phyloP scores from a whole-genome alignment of 2,113 vertebrate genomes.

The Heteronetta atricapilla region DNA sequence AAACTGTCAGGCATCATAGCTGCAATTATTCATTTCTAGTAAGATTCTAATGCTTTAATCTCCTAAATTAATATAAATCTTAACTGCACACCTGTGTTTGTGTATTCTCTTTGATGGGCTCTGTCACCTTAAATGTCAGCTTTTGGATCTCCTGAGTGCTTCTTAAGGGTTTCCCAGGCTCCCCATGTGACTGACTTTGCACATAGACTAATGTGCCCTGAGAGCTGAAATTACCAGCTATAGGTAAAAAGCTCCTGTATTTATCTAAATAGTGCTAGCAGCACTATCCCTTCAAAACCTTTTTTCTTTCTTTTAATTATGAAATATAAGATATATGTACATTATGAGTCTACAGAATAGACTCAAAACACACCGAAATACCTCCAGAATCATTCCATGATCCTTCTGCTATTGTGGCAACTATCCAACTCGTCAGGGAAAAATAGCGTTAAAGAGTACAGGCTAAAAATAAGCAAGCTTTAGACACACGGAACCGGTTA shows the following conservation, averaged over 20 bases:
- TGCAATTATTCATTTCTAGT: slow-evolving; percentile 48
- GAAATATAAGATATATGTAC: background rate
- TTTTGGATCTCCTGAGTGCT: slow-evolving; percentile 17
- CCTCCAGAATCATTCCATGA: background rate
- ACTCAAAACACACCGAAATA: background rate
- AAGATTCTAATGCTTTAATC: slow-evolving; percentile 67
- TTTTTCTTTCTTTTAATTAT: background rate
- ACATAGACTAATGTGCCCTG: background rate
- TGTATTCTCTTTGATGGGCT: slow-evolving; percentile 33
- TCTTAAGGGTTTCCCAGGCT: slow-evolving; percentile 20
- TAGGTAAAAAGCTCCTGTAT: background rate
- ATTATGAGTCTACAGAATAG: background rate
- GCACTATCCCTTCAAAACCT: background rate
- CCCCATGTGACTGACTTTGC: background rate
- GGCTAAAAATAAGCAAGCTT: background rate
- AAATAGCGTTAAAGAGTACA: background rate
- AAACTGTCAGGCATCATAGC: slow-evolving; percentile 27
- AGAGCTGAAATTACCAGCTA: background rate
- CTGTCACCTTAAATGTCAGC: slow-evolving; percentile 56
- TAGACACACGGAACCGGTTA: background rate
- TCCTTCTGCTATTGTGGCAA: background rate
- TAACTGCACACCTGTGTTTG: slow-evolving; percentile 60
- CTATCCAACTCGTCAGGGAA: rapidly evolving
- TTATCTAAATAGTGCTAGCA: background rate
- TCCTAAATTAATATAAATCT: slow-evolving; percentile 50